Percentiles rank a stretch among this genome's conserved stretches.
Evolutionary conservation across 2,888 invertebrate species (phyloP).

Genomic region (Callimorpha dominula): DNA sequence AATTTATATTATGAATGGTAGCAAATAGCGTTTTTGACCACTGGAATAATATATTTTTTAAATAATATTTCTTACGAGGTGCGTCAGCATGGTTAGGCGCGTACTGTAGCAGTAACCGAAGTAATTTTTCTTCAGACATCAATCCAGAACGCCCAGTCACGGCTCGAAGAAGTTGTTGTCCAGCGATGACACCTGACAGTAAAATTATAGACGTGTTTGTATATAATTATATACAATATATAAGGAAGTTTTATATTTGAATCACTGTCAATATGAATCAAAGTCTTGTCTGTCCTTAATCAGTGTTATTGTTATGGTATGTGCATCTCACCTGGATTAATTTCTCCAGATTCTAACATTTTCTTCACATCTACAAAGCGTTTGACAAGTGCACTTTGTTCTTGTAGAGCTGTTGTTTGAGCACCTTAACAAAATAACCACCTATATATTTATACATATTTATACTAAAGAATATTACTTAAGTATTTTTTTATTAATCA

Average conservation of each 20-base stretch:
- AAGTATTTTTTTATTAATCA: not conserved
- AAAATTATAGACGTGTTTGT: not conserved
- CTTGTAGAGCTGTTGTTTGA: constrained; percentile 84
- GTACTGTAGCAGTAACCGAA: constrained; percentile 70
- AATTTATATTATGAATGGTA: not conserved
- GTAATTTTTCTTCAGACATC: constrained; percentile 75
- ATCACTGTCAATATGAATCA: not conserved
- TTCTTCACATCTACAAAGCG: constrained; percentile 86
- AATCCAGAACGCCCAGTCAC: constrained; percentile 70
- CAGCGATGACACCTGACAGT: constrained; percentile 72
- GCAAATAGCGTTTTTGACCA: not conserved
- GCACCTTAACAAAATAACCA: constrained; percentile 61
- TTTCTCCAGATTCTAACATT: constrained; percentile 85
- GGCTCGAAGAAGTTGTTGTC: constrained; percentile 73
- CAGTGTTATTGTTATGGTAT: not conserved
- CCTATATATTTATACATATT: not conserved
- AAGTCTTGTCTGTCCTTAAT: not conserved
- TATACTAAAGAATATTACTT: not conserved
- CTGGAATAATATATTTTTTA: not conserved
- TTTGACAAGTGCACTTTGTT: constrained; percentile 85
- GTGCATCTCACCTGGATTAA: constrained; percentile 67
- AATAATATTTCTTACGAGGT: constrained; percentile 58
- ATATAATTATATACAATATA: not conserved
- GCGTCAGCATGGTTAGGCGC: constrained; percentile 73
- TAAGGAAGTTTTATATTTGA: no score